Conservation (phyloP, 2,797 vertebrate genomes). For the Pseudomugil tenellus region DNA sequence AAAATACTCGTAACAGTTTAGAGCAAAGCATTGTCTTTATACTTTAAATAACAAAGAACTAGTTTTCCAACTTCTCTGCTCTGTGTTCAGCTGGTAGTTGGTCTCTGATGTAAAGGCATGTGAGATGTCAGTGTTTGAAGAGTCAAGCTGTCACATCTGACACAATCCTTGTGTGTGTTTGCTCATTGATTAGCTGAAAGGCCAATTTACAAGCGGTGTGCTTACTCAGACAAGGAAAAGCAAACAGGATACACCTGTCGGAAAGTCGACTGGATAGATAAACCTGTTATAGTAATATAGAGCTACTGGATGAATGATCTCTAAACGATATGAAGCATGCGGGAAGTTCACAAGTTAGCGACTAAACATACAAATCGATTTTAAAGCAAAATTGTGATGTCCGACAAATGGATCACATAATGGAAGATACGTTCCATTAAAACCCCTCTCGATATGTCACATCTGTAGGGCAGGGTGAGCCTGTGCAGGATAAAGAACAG, state of each 20-base stretch:
- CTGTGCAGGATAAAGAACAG: background rate
- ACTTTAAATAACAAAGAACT: background rate
- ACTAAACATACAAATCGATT: background rate
- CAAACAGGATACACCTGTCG: slow-evolving; percentile 29
- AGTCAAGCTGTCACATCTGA: slow-evolving; percentile 7
- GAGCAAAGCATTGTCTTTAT: background rate
- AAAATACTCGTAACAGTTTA: slow-evolving; percentile 1
- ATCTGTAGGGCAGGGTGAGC: background rate
- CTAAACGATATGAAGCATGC: background rate
- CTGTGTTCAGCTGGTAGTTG: background rate
- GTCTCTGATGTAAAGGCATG: background rate
- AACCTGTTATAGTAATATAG: background rate
- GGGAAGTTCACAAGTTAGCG: too few relatives aligned
- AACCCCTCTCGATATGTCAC: too few relatives aligned
- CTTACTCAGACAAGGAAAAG: slow-evolving; percentile 17
- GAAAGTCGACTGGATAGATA: slow-evolving; percentile 24
- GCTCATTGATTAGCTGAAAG: slow-evolving; percentile 38
- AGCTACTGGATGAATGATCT: slow-evolving; percentile 18
- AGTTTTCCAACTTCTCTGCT: background rate
- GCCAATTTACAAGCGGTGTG: slow-evolving; percentile 5
- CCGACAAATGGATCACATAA: background rate
- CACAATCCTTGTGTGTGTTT: background rate
- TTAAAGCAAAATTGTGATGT: background rate
- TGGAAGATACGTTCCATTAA: too few relatives aligned
- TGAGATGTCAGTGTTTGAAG: background rate